These are phyloP conservation scores for Colinus virginianus DNA, from an alignment of 2,113 vertebrate species.

Conservation along the genomic window DNA sequence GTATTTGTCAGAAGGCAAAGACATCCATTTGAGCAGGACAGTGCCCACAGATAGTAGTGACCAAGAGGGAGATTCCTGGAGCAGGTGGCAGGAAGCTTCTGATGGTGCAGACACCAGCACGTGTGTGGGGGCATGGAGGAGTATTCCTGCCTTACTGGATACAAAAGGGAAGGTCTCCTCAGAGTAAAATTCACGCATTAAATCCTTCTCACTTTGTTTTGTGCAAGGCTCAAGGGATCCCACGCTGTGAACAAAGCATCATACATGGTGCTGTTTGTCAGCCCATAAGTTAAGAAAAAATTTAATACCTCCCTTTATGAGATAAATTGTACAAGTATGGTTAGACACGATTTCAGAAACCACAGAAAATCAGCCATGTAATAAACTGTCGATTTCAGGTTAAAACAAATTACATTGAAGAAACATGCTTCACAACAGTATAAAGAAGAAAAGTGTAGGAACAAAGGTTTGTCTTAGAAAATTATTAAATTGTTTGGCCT, in stretches of 20 bases:
- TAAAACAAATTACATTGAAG: slow-evolving; percentile 16
- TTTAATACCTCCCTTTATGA: background rate
- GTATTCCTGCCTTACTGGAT: background rate
- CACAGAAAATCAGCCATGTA: background rate
- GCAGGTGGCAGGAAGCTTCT: background rate
- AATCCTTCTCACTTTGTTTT: background rate
- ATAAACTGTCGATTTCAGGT: background rate
- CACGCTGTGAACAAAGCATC: background rate
- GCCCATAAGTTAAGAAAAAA: slow-evolving; percentile 4
- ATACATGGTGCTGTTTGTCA: background rate
- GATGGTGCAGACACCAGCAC: background rate
- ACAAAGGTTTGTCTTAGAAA: slow-evolving; percentile 60
- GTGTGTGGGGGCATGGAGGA: background rate
- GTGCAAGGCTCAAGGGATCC: background rate
- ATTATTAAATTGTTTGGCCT: slow-evolving; percentile 62
- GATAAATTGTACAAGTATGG: background rate
- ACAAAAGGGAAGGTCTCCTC: background rate
- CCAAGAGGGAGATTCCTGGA: background rate
- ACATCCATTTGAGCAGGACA: background rate
- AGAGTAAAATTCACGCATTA: background rate
- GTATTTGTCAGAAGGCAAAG: slow-evolving; percentile 25
- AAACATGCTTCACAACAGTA: background rate
- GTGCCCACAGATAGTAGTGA: background rate
- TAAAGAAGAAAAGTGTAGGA: slow-evolving; percentile 17
- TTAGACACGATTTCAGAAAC: slow-evolving; percentile 11